Percentiles rank a stretch among this genome's conserved stretches.
phyloP scores from a whole-genome alignment of 2,113 vertebrate species.

The Spermophilus dauricus region DNA sequence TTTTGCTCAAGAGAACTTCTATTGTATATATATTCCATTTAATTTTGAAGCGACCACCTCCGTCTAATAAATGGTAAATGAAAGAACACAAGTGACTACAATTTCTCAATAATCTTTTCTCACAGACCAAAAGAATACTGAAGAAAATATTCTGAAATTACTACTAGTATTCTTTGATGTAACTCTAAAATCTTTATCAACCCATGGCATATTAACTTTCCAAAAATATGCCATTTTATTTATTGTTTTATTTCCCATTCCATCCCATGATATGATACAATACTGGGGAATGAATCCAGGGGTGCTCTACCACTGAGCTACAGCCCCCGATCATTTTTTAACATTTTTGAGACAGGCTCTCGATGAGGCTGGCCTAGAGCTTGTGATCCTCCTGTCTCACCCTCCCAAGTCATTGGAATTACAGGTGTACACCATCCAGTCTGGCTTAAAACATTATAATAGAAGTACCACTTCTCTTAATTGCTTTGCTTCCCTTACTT shows the following conservation, averaged over 20 bases:
- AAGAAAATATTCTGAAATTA: slow-evolving; percentile 52
- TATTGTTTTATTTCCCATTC: too few species aligned
- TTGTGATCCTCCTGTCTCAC: too few species aligned
- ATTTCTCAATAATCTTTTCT: slow-evolving; percentile 33
- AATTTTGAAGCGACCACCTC: slow-evolving; percentile 58
- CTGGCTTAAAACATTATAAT: not conserved
- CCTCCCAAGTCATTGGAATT: too few species aligned
- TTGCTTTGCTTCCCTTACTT: slow-evolving; percentile 19
- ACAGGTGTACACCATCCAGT: too few species aligned
- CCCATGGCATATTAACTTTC: too few species aligned
- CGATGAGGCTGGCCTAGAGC: too few species aligned
- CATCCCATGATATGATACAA: too few species aligned
- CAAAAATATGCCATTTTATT: too few species aligned
- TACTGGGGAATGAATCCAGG: too few species aligned
- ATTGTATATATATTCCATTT: not conserved
- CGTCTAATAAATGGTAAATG: not conserved
- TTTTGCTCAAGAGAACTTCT: not conserved
- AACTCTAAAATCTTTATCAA: not conserved
- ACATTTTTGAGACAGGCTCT: too few species aligned
- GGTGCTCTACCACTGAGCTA: too few species aligned
- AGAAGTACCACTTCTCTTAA: not conserved
- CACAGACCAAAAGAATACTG: not conserved
- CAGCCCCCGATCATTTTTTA: too few species aligned
- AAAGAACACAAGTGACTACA: not conserved
- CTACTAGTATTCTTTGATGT: not conserved